Conservation (phyloP, 2,888 invertebrate species). For the Hecatera dysodea region DNA sequence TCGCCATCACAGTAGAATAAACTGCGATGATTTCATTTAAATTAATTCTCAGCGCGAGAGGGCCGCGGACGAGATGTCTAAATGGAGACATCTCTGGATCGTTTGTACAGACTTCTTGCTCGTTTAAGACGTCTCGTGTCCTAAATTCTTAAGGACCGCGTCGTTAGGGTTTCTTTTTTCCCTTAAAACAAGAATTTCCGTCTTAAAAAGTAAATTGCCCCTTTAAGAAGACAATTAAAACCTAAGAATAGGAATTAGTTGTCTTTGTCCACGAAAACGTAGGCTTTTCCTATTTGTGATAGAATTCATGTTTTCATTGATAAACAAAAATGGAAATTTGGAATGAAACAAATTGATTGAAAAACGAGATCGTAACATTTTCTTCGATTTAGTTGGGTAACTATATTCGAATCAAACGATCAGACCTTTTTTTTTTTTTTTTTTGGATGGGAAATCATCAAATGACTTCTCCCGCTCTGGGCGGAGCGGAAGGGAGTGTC, state of each 20-base stretch:
- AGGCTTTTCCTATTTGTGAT: slow-evolving; percentile 21
- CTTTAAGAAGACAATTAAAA: slow-evolving; percentile 67
- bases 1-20: slow-evolving; percentile 87
- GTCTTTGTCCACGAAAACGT: slow-evolving; percentile 61
- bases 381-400: slow-evolving; percentile 30
- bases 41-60: slow-evolving; percentile 82
- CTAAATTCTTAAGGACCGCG: slow-evolving; percentile 66
- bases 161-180: slow-evolving; percentile 69
- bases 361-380: slow-evolving; percentile 28
- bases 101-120: slow-evolving; percentile 76
- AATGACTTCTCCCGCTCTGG: too few relatives aligned
- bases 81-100: slow-evolving; percentile 79
- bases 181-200: slow-evolving; percentile 64
- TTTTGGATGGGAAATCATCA: too few relatives aligned
- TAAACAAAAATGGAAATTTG: slow-evolving; percentile 3
- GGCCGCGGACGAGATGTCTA: slow-evolving; percentile 76
- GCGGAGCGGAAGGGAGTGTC: too few relatives aligned
- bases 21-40: slow-evolving; percentile 90
- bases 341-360: slow-evolving; percentile 12
- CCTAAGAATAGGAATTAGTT: slow-evolving; percentile 67
- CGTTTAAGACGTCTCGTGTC: slow-evolving; percentile 71
- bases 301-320: slow-evolving; percentile 31
- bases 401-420: slow-evolving; percentile 13
- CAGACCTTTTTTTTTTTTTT: too few relatives aligned
- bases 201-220: slow-evolving; percentile 72